Evolutionary conservation across 2,888 invertebrate species (phyloP).

Genomic region (Eilema depressum): DNA sequence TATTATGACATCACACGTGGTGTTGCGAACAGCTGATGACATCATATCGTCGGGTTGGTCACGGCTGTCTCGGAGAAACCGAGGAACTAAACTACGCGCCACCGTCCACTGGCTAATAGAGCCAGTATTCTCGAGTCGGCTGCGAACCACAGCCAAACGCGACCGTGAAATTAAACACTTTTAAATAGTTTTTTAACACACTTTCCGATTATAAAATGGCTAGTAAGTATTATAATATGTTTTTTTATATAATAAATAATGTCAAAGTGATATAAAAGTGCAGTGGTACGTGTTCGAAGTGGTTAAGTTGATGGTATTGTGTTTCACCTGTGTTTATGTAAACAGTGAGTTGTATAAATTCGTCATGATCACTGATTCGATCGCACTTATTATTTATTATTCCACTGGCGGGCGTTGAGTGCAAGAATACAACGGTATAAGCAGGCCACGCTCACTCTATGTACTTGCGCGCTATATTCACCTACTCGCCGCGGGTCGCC

Average conservation of each 20-base stretch:
- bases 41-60: conserved; percentile 15
- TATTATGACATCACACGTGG: conserved; percentile 23
- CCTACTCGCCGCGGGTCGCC: no score
- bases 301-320: conserved; percentile 9
- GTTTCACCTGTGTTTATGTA: conserved; percentile 19
- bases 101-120: not conserved
- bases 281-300: conserved; percentile 5
- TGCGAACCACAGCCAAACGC: conserved; percentile 10
- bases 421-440: not conserved
- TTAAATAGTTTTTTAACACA: not conserved
- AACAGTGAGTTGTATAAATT: conserved; percentile 11
- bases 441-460: no score
- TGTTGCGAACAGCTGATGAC: conserved; percentile 15
- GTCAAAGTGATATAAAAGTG: conserved; percentile 10
- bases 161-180: not conserved
- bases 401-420: conserved; percentile 5
- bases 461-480: no score
- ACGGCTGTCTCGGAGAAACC: not conserved
- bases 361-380: conserved; percentile 21
- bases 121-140: conserved; percentile 9
- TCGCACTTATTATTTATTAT: conserved; percentile 16
- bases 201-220: conserved; percentile 21
- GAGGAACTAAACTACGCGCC: conserved; percentile 4
- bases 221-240: conserved; percentile 37
- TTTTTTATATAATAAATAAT: not conserved